Evolutionary conservation across 2,888 invertebrate species (phyloP).

Genomic region (Phyllotreta cruciferae): DNA sequence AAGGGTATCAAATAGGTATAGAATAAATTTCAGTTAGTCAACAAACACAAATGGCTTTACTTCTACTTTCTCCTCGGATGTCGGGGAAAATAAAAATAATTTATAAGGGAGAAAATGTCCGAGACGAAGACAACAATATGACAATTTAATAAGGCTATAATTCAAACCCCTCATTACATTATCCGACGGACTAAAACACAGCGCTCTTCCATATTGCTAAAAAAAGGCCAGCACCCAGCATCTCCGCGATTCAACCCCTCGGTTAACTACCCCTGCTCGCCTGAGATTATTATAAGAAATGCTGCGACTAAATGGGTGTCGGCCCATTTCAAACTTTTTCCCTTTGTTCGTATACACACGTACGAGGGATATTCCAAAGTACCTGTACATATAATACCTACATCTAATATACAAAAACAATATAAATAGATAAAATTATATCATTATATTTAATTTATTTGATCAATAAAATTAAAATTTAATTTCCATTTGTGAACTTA

Average conservation of each 20-base stretch:
- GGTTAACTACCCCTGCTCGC: slow-evolving; percentile 52
- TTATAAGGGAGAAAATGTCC: slow-evolving; percentile 27
- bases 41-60: slow-evolving; percentile 2
- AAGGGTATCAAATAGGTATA: too few species aligned
- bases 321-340: slow-evolving; percentile 48
- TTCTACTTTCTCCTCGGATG: slow-evolving; percentile 1
- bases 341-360: slow-evolving; percentile 39
- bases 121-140: slow-evolving; percentile 43
- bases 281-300: slow-evolving; percentile 60
- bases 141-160: slow-evolving; percentile 56
- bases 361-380: slow-evolving; percentile 25
- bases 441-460: too few species aligned
- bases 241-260: slow-evolving; percentile 44
- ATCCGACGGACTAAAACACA: slow-evolving; percentile 53
- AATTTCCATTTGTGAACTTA: neutral
- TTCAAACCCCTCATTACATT: slow-evolving; percentile 57
- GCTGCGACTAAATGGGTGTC: slow-evolving; percentile 58
- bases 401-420: neutral
- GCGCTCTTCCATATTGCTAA: slow-evolving; percentile 53
- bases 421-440: too few species aligned
- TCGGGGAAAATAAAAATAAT: slow-evolving; percentile 30
- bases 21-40: too few species aligned
- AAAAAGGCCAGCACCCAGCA: slow-evolving; percentile 46
- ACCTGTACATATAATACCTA: neutral
- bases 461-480: too few species aligned